Evolutionary conservation across 1,140 invertebrate genomes (phyloP).

Genomic region (Hirudo medicinalis): DNA sequence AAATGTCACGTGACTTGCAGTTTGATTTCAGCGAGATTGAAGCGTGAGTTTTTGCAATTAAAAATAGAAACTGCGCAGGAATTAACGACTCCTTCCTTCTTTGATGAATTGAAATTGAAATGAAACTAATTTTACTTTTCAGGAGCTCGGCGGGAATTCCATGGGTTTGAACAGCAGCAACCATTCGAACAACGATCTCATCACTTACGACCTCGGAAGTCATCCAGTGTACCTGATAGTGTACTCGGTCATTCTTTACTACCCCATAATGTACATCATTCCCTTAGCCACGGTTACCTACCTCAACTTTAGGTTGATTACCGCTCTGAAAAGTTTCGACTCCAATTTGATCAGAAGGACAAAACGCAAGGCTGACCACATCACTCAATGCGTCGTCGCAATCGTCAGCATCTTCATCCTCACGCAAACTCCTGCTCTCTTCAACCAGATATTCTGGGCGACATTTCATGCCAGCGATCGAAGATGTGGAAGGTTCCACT

Average conservation of each 20-base stretch:
- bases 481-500: constrained; percentile 21
- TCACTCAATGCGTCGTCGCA: constrained; percentile 21
- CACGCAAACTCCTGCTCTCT: constrained; percentile 23
- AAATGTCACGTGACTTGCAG: no score
- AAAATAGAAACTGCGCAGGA: no score
- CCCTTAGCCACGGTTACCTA: constrained; percentile 17
- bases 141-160: no score
- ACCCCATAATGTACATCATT: constrained; percentile 23
- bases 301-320: constrained; percentile 21
- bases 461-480: constrained; percentile 3
- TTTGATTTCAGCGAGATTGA: no score
- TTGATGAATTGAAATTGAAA: background rate
- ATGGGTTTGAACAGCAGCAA: no score
- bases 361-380: constrained; percentile 12
- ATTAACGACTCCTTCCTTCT: background rate
- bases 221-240: constrained; percentile 19
- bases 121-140: no score
- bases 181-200: background rate
- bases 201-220: constrained; percentile 18
- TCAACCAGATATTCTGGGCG: constrained; percentile 25
- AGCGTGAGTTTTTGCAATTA: no score
- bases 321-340: background rate
- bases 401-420: constrained; percentile 23
- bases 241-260: constrained; percentile 22
- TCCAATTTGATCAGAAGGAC: background rate